These are phyloP conservation scores for Metacarcinus magister DNA, from an alignment of 2,888 invertebrate species.

Conservation along the genomic window DNA sequence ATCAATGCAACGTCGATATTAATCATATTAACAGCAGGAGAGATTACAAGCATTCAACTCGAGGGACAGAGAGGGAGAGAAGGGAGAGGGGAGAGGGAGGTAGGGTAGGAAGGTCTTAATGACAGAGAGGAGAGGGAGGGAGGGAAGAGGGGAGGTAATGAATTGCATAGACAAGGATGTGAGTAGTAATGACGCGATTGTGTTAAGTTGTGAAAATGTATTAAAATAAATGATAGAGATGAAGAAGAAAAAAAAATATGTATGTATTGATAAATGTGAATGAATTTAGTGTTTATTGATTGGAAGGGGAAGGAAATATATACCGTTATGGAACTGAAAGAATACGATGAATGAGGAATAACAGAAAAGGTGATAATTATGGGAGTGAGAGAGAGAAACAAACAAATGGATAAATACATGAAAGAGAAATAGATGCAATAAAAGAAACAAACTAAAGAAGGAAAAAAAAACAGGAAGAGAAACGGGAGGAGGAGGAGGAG, in stretches of 20 bases:
- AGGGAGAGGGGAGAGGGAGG: neutral
- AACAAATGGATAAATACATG: neutral
- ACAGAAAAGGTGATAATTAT: no score
- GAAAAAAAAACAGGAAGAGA: neutral
- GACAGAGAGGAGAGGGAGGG: neutral
- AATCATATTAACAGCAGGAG: slow-evolving; percentile 55
- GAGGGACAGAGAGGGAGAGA: neutral
- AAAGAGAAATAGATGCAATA: neutral
- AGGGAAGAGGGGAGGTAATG: no score
- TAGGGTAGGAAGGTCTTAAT: neutral
- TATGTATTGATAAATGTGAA: no score
- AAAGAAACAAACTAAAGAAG: neutral
- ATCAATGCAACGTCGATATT: slow-evolving; percentile 59
- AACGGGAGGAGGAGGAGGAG: neutral
- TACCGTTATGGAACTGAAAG: no score
- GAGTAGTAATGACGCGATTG: no score
- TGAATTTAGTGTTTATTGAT: no score
- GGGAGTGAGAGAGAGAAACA: neutral
- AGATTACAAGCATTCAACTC: slow-evolving; percentile 49
- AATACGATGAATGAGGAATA: neutral
- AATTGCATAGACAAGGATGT: no score
- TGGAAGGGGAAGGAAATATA: no score
- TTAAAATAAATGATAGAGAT: no score
- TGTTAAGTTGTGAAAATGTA: no score
- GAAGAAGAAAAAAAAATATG: no score